Percentiles rank a stretch among this genome's conserved stretches.
Evolutionary conservation across 2,888 invertebrate species (phyloP).

Genomic region (Drosophila melanocephala): DNA sequence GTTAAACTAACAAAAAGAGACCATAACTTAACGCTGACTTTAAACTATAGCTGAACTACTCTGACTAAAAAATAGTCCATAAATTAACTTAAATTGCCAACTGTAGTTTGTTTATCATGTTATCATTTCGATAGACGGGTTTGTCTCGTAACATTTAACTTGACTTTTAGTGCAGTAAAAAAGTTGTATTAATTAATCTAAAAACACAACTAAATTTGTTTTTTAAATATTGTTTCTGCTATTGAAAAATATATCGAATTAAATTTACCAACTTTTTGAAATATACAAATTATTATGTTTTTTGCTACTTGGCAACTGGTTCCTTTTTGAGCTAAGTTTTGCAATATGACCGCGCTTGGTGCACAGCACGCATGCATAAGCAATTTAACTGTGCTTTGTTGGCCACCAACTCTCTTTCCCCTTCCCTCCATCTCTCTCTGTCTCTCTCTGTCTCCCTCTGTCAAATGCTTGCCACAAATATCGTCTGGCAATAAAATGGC

Average conservation of each 20-base stretch:
- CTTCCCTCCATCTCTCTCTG: background rate
- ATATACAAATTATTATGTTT: background rate
- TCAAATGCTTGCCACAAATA: constrained; percentile 46
- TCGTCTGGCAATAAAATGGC: constrained; percentile 70
- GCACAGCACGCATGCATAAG: constrained; percentile 46
- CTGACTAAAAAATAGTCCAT: background rate
- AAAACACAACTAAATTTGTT: background rate
- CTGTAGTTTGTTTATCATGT: background rate
- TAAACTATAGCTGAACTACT: background rate
- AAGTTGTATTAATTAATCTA: background rate
- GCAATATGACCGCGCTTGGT: background rate
- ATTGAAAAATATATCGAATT: no score
- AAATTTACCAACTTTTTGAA: background rate
- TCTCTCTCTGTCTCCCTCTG: background rate
- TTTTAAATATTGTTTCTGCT: background rate
- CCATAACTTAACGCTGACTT: background rate
- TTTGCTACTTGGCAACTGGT: constrained; percentile 2
- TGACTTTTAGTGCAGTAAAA: background rate
- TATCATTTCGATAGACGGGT: background rate
- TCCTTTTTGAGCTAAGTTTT: background rate
- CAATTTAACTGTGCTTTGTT: constrained; percentile 48
- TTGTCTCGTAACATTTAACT: background rate
- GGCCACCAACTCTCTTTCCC: background rate
- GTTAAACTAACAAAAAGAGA: background rate
- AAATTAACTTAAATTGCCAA: background rate